Evolutionary conservation across 1,140 invertebrate genomes (phyloP).

Genomic region (Pseudomyrmex dendroicus): DNA sequence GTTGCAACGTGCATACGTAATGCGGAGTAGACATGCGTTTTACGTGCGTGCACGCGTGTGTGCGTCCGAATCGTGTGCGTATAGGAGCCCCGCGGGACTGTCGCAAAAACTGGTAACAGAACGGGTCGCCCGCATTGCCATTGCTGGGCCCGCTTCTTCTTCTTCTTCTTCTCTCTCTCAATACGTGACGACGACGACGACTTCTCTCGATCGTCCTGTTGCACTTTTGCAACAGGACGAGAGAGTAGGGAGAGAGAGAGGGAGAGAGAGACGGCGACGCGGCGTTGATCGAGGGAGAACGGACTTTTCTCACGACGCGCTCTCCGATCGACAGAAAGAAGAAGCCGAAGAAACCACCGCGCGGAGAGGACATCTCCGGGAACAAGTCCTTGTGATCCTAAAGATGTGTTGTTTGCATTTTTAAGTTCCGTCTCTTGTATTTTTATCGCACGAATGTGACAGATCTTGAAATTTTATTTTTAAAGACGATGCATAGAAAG

Average conservation of each 20-base stretch:
- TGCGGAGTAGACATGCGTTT: constrained; percentile 41
- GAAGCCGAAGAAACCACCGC: constrained; percentile 25
- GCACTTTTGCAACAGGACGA: constrained; percentile 59
- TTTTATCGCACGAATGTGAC: neutral
- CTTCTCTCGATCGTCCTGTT: constrained; percentile 72
- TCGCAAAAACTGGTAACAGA: constrained; percentile 77
- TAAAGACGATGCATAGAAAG: too few relatives aligned
- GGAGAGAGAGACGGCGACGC: constrained; percentile 26
- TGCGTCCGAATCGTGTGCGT: neutral
- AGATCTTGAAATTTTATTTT: neutral
- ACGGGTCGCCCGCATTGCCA: constrained; percentile 74
- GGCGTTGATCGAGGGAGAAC: constrained; percentile 64
- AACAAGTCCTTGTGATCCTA: constrained; percentile 35
- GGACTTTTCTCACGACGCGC: constrained; percentile 70
- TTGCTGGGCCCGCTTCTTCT: constrained; percentile 59
- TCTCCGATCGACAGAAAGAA: constrained; percentile 38
- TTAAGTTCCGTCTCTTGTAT: constrained; percentile 11
- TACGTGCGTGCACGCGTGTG: constrained; percentile 6
- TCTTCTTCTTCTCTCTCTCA: constrained; percentile 16
- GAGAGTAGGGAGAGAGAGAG: neutral
- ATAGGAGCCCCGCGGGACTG: constrained; percentile 61
- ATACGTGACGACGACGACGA: constrained; percentile 21
- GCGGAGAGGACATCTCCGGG: constrained; percentile 46
- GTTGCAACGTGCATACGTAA: constrained; percentile 75
- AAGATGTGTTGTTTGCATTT: neutral